Evolutionary conservation across 2,113 vertebrate species (phyloP).

Genomic region (Ranitomeya imitator): DNA sequence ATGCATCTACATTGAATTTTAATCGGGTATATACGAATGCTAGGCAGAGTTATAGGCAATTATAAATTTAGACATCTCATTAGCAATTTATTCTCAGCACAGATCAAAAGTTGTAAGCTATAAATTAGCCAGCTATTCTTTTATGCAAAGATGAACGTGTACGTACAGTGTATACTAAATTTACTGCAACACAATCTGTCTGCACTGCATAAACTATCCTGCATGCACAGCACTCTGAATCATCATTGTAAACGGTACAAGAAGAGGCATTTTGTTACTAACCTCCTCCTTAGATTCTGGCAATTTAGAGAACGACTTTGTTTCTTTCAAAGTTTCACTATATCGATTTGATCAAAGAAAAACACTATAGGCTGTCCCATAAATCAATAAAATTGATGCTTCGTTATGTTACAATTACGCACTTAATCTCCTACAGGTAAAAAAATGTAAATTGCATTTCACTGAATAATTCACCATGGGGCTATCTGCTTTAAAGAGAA

Average conservation of each 20-base stretch:
- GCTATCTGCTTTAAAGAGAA: not conserved
- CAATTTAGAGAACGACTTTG: not conserved
- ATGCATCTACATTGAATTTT: slow-evolving; percentile 48
- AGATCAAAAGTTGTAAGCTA: slow-evolving; percentile 42
- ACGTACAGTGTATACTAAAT: not conserved
- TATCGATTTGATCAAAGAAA: not conserved
- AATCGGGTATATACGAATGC: slow-evolving; percentile 11
- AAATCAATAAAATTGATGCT: not conserved
- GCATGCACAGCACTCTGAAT: not conserved
- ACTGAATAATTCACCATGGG: not conserved
- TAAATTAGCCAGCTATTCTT: slow-evolving; percentile 40
- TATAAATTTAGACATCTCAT: slow-evolving; percentile 49
- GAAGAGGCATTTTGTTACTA: slow-evolving; percentile 7
- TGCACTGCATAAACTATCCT: slow-evolving; percentile 9
- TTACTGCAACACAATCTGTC: slow-evolving; percentile 20
- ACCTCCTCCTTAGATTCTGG: not conserved
- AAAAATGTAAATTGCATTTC: not conserved
- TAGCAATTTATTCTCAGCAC: slow-evolving; percentile 43
- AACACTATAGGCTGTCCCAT: not conserved
- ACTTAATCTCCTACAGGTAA: not conserved
- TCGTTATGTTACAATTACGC: not conserved
- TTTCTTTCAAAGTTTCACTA: not conserved
- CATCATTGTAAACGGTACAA: not conserved
- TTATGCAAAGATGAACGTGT: slow-evolving; percentile 37
- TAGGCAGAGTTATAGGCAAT: slow-evolving; percentile 31